Conservation (phyloP, 2,888 invertebrate genomes). For the Stenolophus ochropezus region DNA sequence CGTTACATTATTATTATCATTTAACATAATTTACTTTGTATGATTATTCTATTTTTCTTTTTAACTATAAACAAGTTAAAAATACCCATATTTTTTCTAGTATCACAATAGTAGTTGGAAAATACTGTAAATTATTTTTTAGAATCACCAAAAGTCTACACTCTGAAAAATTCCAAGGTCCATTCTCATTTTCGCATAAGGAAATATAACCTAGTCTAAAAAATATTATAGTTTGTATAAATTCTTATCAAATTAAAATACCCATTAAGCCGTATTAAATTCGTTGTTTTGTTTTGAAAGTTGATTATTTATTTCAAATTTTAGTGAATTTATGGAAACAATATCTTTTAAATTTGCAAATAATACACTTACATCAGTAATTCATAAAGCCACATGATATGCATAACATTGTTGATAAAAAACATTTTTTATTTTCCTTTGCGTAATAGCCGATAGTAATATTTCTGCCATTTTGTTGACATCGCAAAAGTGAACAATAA, state of each 20-base stretch:
- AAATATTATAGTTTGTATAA: no score
- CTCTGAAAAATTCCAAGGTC: not conserved
- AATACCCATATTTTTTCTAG: not conserved
- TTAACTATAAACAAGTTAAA: not conserved
- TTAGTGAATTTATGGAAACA: no score
- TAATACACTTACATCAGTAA: not conserved
- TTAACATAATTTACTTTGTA: not conserved
- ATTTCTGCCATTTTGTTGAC: not conserved
- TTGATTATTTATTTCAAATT: no score
- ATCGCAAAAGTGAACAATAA: not conserved
- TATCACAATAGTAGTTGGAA: no score
- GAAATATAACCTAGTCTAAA: no score
- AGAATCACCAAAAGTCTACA: not conserved
- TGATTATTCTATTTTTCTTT: not conserved
- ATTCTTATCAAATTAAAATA: no score
- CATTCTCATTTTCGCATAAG: not conserved
- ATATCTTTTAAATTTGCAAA: not conserved
- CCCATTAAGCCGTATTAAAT: no score
- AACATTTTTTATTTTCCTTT: not conserved
- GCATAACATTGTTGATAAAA: not conserved
- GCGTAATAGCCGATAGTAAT: not conserved
- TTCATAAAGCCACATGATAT: not conserved
- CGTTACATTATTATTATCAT: not conserved
- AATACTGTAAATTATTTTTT: no score
- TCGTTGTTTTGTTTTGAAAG: no score